Base-by-base conservation (phyloP, 2,113 vertebrate species). In the Xerus inauris region DNA sequence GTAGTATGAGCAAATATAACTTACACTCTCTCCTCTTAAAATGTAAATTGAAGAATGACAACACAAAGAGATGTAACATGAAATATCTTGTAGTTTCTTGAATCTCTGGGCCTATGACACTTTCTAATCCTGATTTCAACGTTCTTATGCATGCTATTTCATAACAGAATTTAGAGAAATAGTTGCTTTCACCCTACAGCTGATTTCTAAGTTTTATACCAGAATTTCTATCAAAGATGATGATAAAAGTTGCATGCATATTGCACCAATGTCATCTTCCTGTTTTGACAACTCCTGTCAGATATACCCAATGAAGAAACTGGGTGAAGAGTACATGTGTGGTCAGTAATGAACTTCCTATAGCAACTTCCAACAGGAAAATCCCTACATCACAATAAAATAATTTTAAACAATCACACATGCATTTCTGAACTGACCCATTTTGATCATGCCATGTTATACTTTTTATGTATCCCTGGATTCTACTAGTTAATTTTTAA, bases 251-350 rank as follows among this genome's bases (percentile, higher is more conserved):
- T 17, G 12, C 1, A 16, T 12, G 14, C 13, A 22, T 1, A 26
- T 24, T 32, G 2, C 3, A 24, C 14, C 76, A n/a, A 40, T 12
- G 40, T 28, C 42, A 42, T 2, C 6, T 87, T 87, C 40, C 30
- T 77, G 19, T 42, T 83, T 75, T 17, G 2, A 19, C 13, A 7
- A 16, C 59, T 40, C 24, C 14, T 2, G 32, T 16, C 28, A 86
- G 40, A 30, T 5, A 24, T 35, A 16, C 6, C 49, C 38, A 38
- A 14, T 14, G 16, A 12, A 47, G 22, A 7, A 11, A 24, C 32
- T 28, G 38, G 3, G 8, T 5, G 30, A 28, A 24, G 20, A 20
- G 38, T 35, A 0, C 4, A 0, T 16, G n/a, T 3, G 17, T 38
- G 4, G 0, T 71, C 16, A 26, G 38, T 24, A 28, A 28, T 7